A percentile compares a stretch with the other conserved stretches of the same genome.
Evolutionary conservation across 2,888 invertebrate species (phyloP).

Genomic region (Melolontha melolontha): DNA sequence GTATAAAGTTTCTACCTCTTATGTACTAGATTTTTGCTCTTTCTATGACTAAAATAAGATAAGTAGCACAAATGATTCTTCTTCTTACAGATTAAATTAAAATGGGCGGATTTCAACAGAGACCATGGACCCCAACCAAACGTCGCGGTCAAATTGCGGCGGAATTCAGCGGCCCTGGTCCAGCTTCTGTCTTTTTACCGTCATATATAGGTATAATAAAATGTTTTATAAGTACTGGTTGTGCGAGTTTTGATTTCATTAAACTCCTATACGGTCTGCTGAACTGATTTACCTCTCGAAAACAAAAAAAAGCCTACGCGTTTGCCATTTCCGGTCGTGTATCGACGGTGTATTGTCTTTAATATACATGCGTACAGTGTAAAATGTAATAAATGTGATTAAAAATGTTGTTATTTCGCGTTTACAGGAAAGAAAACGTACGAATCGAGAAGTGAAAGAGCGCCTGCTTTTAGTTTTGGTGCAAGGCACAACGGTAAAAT

Average conservation of each 20-base stretch:
- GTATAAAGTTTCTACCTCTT: too few relatives aligned
- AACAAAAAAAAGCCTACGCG: conserved; percentile 5
- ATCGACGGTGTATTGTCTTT: conserved; percentile 5
- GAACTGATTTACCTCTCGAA: conserved; percentile 13
- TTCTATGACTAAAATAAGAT: too few relatives aligned
- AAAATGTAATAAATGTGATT: conserved; percentile 3
- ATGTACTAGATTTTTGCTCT: too few relatives aligned
- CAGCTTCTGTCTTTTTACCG: conserved; percentile 86
- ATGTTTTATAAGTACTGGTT: conserved; percentile 9
- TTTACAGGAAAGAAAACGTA: conserved; percentile 75
- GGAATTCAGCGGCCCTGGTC: conserved; percentile 87
- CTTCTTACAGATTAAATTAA: conserved; percentile 44
- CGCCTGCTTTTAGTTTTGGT: conserved; percentile 88
- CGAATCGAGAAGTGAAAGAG: conserved; percentile 81
- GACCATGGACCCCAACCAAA: conserved; percentile 91
- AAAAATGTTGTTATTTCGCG: conserved; percentile 29
- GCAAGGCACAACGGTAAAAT: conserved; percentile 71
- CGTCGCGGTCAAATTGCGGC: conserved; percentile 90
- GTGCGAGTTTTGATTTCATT: not conserved
- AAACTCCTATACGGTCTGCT: conserved; percentile 11
- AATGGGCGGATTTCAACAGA: conserved; percentile 83
- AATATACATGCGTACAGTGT: conserved; percentile 2
- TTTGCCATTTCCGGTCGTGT: conserved; percentile 20
- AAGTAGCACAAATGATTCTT: not conserved
- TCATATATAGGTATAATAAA: conserved; percentile 77